Base-by-base conservation (phyloP, 1,140 invertebrate genomes). In the Pseudomyrmex pallidus region DNA sequence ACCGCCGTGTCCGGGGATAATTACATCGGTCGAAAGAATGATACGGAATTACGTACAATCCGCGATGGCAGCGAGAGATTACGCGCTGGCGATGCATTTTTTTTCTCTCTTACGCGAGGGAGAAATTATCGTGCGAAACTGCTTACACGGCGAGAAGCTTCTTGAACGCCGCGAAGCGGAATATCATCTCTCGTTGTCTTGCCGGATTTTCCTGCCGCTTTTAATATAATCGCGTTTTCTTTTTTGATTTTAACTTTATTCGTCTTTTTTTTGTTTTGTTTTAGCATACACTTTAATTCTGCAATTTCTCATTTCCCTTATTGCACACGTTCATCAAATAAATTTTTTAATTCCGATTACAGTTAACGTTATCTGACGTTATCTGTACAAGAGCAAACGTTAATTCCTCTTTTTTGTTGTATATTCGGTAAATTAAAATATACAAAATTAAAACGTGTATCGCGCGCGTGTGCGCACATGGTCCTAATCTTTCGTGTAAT, bases 21-120 rank as follows among this genome's bases (percentile, higher is more conserved):
- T 89, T 89, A 89, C 87, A 88, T 88, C 87, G 86, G 87, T 88
- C 87, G 87, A 89, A 89, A 88, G 87, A 89, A 88, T 88, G 87
- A 88, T 88, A 88, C 77, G 87, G 87, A 89, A 89, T 88, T 88
- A 83, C 84, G 86, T 72, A 83, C 83, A 52, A 72, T 78, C 78
- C 77, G 87, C 77, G 87, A 89, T 89, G 78, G 87, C 83, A 78
- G 61, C 61, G 84, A 25, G 66, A 88, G 87, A 89, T 89, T 88
- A 70, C 68, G 56, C 50, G 56, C 50, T n/a, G 52, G 44, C 76
- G 85, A 80, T 84, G 85, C 83, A 87, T 87, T 87, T 70, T 83
- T 87, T 87, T 73, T 70, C 80, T 52, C 78, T 73, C 70, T 63
- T 87, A 59, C 54, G 46, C 54, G 46, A 80, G 76, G 85, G 86